These are phyloP conservation scores for Heliothis peltigera DNA, from an alignment of 2,888 invertebrate genomes.

Conservation along the genomic window DNA sequence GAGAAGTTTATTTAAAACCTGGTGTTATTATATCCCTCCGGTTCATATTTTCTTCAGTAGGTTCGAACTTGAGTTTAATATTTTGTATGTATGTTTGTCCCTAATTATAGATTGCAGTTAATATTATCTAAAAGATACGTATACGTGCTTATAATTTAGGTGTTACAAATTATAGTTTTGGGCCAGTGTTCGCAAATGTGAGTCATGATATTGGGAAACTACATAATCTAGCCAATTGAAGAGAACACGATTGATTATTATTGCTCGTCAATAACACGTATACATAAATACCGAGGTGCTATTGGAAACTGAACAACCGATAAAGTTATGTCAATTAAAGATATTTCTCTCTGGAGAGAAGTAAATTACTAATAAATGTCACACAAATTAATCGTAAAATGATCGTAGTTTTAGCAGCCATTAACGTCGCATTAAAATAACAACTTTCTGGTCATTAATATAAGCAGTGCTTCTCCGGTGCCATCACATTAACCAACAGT, in stretches of 20 bases:
- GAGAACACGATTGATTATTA: constrained; percentile 1
- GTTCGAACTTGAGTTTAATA: not conserved
- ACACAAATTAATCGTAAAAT: constrained; percentile 29
- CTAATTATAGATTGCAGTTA: too few relatives aligned
- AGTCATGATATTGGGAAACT: constrained; percentile 30
- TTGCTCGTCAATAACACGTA: too few relatives aligned
- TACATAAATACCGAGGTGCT: too few relatives aligned
- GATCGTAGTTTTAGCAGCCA: constrained; percentile 32
- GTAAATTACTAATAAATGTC: constrained; percentile 28
- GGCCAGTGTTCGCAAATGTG: constrained; percentile 29
- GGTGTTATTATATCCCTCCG: not conserved
- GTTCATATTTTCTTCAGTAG: not conserved
- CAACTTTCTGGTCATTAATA: constrained; percentile 42
- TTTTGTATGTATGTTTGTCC: not conserved
- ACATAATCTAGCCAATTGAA: constrained; percentile 24
- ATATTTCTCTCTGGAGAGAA: constrained; percentile 10
- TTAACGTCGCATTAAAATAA: constrained; percentile 41
- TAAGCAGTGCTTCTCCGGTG: constrained; percentile 40
- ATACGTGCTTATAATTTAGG: constrained; percentile 14
- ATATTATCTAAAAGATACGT: not conserved
- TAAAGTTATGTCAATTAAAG: constrained; percentile 16
- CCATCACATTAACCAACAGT: constrained; percentile 51
- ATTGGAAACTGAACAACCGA: constrained; percentile 9
- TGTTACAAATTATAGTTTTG: constrained; percentile 23
- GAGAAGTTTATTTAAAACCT: not conserved